Percentiles rank a stretch among this genome's conserved stretches.
Conservation (phyloP, 1,140 invertebrate species). For the Diuraphis noxia region DNA sequence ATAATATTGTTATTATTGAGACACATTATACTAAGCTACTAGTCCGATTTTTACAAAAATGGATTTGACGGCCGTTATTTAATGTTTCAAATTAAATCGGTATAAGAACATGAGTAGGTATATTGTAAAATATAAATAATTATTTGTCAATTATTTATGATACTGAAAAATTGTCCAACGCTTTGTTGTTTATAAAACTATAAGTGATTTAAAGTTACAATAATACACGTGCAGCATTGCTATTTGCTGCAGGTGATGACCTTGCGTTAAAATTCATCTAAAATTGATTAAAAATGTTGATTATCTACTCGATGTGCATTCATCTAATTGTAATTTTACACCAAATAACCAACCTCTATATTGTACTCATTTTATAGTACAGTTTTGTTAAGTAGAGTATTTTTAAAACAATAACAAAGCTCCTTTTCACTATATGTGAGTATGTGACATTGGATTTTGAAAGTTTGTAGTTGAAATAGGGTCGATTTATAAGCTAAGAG, state of each 20-base stretch:
- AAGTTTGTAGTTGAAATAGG: background rate
- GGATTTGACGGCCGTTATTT: background rate
- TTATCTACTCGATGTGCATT: background rate
- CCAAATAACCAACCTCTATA: background rate
- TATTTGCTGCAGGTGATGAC: background rate
- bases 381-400: background rate
- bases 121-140: background rate
- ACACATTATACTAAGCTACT: background rate
- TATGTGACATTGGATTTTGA: background rate
- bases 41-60: background rate
- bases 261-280: background rate
- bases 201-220: background rate
- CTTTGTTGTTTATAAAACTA: no score
- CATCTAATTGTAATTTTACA: background rate
- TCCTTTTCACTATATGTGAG: background rate
- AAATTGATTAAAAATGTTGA: background rate
- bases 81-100: background rate
- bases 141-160: background rate
- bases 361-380: background rate
- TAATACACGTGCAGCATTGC: background rate
- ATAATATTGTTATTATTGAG: background rate
- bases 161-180: background rate
- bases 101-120: background rate
- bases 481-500: conserved; percentile 11
- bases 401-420: background rate